phyloP scores from a whole-genome alignment of 2,797 vertebrate species.

The Tympanoctomys barrerae region DNA sequence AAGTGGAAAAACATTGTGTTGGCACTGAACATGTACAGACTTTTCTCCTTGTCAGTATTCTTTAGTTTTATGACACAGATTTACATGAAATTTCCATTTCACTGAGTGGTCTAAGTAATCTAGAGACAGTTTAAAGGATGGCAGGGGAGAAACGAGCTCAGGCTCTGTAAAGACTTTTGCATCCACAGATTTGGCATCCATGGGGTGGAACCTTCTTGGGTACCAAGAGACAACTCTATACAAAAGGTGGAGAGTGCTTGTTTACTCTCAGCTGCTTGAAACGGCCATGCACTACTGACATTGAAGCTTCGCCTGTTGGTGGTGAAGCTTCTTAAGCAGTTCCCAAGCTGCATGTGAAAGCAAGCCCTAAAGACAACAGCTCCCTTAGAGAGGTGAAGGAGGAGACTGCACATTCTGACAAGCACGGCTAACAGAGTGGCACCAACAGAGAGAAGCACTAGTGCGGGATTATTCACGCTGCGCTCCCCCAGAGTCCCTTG shows the following conservation, averaged over 20 bases:
- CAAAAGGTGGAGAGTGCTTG: background rate
- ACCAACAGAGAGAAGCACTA: background rate
- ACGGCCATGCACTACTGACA: background rate
- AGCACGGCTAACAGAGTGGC: background rate
- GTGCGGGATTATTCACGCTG: conserved; percentile 14
- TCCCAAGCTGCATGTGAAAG: background rate
- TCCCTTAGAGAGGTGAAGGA: conserved; percentile 4
- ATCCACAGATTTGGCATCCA: background rate
- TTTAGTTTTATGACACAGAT: background rate
- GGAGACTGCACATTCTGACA: background rate
- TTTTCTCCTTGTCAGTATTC: background rate
- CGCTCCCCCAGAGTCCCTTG: background rate
- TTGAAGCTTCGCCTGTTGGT: conserved; percentile 8
- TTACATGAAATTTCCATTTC: background rate
- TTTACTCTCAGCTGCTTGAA: background rate
- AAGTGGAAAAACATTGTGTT: background rate
- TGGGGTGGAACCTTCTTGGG: background rate
- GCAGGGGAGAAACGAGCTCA: background rate
- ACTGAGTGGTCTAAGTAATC: background rate
- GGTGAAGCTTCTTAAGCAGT: background rate
- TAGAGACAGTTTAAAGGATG: background rate
- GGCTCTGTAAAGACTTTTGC: background rate
- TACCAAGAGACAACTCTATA: background rate
- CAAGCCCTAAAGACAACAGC: background rate
- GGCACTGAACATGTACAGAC: background rate